Evolutionary conservation across 2,113 vertebrate species (phyloP).

Genomic region (Chroicocephalus ridibundus): DNA sequence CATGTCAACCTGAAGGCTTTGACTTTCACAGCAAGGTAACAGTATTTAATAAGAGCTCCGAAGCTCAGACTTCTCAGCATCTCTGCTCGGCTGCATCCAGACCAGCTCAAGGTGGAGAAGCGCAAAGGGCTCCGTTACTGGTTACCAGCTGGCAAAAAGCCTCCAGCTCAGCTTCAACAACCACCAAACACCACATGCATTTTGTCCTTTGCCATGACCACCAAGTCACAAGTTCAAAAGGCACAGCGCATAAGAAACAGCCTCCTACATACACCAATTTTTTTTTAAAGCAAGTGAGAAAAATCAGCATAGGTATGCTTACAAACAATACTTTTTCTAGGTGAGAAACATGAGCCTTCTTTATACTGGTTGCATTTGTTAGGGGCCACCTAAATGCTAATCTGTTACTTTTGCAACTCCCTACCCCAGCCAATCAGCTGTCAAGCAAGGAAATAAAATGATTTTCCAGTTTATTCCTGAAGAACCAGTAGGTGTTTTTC

Average conservation of each 20-base stretch:
- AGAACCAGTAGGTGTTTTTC: not conserved
- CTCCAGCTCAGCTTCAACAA: not conserved
- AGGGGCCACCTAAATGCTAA: not conserved
- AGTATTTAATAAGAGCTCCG: not conserved
- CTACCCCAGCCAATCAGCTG: not conserved
- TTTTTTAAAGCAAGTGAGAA: not conserved
- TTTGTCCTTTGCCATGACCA: not conserved
- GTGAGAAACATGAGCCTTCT: not conserved
- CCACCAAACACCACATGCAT: accelerated
- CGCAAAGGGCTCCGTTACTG: accelerated
- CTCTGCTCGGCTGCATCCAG: not conserved
- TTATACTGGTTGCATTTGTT: not conserved
- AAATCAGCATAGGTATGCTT: not conserved
- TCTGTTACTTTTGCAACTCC: not conserved
- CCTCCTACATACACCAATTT: not conserved
- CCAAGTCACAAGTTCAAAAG: not conserved
- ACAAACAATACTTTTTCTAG: not conserved
- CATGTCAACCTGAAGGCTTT: not conserved
- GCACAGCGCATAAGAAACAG: not conserved
- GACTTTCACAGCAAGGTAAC: not conserved
- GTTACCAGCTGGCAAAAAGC: not conserved
- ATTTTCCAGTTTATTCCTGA: not conserved
- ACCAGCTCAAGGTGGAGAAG: not conserved
- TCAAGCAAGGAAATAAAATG: not conserved
- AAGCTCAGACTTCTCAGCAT: not conserved